These are phyloP conservation scores for Drosophila seguyi DNA, from an alignment of 1,140 invertebrate species.

Conservation along the genomic window DNA sequence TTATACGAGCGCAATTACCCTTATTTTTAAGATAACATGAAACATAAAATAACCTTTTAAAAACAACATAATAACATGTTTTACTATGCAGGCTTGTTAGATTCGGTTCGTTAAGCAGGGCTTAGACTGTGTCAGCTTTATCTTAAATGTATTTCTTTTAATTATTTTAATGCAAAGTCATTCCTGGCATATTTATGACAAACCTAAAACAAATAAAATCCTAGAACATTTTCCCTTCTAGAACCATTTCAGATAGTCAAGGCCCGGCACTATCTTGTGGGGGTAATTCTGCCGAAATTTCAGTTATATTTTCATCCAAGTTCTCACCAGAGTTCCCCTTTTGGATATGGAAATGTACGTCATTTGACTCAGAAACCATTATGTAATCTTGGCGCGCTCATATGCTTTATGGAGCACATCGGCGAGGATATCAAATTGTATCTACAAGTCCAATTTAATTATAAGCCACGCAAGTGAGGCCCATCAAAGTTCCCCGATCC, in stretches of 20 bases:
- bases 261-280: background rate
- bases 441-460: slow-evolving; percentile 82
- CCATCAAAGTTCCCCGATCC: slow-evolving; percentile 66
- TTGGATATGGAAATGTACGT: slow-evolving; percentile 43
- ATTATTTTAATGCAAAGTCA: slow-evolving; percentile 20
- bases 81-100: slow-evolving; percentile 7
- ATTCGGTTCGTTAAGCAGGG: slow-evolving; percentile 23
- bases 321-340: slow-evolving; percentile 27
- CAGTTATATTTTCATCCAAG: slow-evolving; percentile 8
- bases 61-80: background rate
- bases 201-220: background rate
- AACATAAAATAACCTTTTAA: background rate
- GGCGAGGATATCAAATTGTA: slow-evolving; percentile 71
- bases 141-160: slow-evolving; percentile 6
- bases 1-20: background rate
- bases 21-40: background rate
- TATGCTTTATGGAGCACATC: slow-evolving; percentile 74
- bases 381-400: slow-evolving; percentile 53
- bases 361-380: slow-evolving; percentile 48
- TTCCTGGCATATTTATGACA: slow-evolving; percentile 2
- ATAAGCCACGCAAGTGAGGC: slow-evolving; percentile 66
- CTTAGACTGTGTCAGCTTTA: slow-evolving; percentile 1
- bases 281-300: slow-evolving; percentile 23
- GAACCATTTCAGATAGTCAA: slow-evolving; percentile 12
- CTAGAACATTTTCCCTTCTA: background rate